A percentile compares a stretch with the other conserved stretches of the same genome.
These are phyloP conservation scores for Drosophila varians DNA, from an alignment of 1,140 invertebrate genomes.

Conservation along the genomic window DNA sequence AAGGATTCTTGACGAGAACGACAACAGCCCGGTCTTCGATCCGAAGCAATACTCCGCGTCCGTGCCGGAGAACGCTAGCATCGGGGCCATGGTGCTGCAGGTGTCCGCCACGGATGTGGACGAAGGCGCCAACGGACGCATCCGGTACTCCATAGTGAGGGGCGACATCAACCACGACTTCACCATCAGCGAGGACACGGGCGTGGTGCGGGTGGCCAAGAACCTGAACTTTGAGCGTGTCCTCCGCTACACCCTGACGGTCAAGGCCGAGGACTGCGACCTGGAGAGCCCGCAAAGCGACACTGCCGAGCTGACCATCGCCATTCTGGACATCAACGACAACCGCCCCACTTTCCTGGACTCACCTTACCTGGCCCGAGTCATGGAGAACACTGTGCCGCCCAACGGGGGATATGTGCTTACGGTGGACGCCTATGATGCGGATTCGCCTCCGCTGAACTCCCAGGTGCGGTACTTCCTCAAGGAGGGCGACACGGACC, in stretches of 20 bases:
- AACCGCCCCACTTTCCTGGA: constrained; percentile 95
- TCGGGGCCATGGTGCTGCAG: constrained; percentile 94
- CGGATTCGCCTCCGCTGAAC: constrained; percentile 95
- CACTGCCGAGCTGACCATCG: constrained; percentile 88
- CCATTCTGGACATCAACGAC: constrained; percentile 96
- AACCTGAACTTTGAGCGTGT: constrained; percentile 96
- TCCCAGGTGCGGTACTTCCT: constrained; percentile 95
- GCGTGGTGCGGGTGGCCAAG: constrained; percentile 94
- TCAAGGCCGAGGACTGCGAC: constrained; percentile 93
- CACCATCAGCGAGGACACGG: constrained; percentile 94
- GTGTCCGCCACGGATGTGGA: constrained; percentile 96
- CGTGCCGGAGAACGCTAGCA: constrained; percentile 96
- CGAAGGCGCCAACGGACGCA: constrained; percentile 93
- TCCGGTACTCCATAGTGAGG: constrained; percentile 93
- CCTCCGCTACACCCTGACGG: constrained; percentile 91
- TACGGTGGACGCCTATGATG: constrained; percentile 93
- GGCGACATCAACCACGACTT: constrained; percentile 96
- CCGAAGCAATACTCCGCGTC: constrained; percentile 93
- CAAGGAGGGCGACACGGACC: constrained; percentile 94
- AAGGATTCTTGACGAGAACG: constrained; percentile 94
- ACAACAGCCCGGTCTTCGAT: constrained; percentile 96
- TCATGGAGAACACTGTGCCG: constrained; percentile 95
- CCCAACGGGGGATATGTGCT: constrained; percentile 91
- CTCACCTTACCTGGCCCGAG: constrained; percentile 94
- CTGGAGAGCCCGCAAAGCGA: constrained; percentile 85